Evolutionary conservation across 1,140 invertebrate genomes (phyloP).

Genomic region (Helicoverpa zea): DNA sequence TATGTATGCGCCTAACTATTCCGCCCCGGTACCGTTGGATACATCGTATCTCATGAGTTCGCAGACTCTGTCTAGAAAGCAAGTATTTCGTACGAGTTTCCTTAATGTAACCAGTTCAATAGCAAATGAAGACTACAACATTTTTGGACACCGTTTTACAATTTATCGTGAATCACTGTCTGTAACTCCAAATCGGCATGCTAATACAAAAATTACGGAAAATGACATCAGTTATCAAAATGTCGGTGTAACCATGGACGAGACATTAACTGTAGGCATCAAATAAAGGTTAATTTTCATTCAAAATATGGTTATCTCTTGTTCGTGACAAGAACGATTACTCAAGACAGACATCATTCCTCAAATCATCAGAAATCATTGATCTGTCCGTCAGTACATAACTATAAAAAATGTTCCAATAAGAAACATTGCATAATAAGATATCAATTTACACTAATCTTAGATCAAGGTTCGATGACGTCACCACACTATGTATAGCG

Average conservation of each 20-base stretch:
- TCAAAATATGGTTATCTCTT: constrained; percentile 18
- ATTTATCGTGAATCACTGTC: no score
- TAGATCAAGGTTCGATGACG: constrained; percentile 45
- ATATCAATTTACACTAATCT: constrained; percentile 49
- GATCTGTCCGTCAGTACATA: constrained; percentile 22
- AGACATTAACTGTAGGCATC: neutral
- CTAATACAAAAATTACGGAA: neutral
- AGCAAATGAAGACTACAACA: neutral
- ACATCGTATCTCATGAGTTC: neutral
- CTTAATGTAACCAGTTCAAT: constrained; percentile 34
- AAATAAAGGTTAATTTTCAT: constrained; percentile 15
- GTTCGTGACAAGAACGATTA: constrained; percentile 38
- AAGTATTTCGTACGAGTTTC: neutral
- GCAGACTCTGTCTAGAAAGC: constrained; percentile 11
- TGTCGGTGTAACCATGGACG: constrained; percentile 35
- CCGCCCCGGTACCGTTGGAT: constrained; percentile 39
- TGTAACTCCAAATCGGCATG: constrained; percentile 5
- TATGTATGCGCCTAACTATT: constrained; percentile 54
- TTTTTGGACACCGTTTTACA: neutral
- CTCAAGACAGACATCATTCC: constrained; percentile 37
- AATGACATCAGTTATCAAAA: constrained; percentile 37
- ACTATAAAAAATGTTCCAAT: constrained; percentile 42
- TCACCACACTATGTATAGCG: constrained; percentile 40
- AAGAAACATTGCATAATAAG: constrained; percentile 46
- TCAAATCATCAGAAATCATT: constrained; percentile 46